A percentile compares a stretch with the other conserved stretches of the same genome.
phyloP scores from a whole-genome alignment of 92 coral and sea anemone genomes.

The Palythoa grandis region DNA sequence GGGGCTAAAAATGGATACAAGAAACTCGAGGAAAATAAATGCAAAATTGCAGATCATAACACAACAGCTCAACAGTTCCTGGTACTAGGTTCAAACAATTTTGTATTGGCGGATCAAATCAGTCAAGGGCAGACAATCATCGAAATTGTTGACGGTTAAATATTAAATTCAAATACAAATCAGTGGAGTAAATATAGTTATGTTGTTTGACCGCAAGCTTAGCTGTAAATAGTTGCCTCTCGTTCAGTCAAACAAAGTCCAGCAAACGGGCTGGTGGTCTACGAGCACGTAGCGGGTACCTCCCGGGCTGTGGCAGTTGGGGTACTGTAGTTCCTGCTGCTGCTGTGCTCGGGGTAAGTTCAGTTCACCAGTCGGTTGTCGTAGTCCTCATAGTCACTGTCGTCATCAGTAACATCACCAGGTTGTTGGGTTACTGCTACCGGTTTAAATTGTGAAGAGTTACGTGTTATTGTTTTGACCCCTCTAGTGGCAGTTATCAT shows the following conservation, averaged over 20 bases:
- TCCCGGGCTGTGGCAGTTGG: neutral
- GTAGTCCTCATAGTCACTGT: neutral
- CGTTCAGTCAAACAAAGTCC: neutral
- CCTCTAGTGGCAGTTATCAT: no score
- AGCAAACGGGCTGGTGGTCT: conserved; percentile 13
- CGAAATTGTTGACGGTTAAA: neutral
- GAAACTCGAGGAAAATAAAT: neutral
- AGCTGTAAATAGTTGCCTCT: neutral
- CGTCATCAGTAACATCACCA: neutral
- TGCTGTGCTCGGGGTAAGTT: neutral
- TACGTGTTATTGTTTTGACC: no score
- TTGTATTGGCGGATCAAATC: neutral
- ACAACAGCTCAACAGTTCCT: conserved; percentile 4
- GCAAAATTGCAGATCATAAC: neutral
- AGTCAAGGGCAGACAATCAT: neutral
- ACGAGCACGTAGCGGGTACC: neutral
- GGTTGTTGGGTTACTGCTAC: no score
- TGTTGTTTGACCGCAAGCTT: neutral
- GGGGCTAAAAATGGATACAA: neutral
- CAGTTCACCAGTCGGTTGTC: neutral
- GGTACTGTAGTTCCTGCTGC: conserved; percentile 7
- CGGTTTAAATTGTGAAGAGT: no score
- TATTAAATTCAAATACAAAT: neutral
- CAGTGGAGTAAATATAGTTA: neutral
- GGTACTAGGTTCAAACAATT: neutral